These are phyloP conservation scores for Drosophila asahinai DNA, from an alignment of 1,140 invertebrate genomes.

Conservation along the genomic window DNA sequence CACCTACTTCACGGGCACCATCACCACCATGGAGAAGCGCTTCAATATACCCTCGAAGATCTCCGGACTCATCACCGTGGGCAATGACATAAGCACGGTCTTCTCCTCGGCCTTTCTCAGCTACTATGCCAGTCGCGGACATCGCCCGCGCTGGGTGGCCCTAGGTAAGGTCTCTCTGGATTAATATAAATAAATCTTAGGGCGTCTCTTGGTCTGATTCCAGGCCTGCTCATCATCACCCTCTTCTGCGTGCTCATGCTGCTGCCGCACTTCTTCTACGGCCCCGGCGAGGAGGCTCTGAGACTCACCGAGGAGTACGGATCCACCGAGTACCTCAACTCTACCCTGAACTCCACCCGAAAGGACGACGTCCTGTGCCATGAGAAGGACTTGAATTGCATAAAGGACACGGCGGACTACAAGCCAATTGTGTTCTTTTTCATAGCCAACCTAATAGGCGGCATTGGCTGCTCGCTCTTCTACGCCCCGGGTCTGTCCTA, in stretches of 20 bases:
- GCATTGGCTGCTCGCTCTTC: slow-evolving; percentile 88
- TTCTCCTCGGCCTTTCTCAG: slow-evolving; percentile 61
- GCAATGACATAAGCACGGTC: slow-evolving; percentile 86
- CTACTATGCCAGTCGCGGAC: slow-evolving; percentile 70
- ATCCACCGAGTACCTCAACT: slow-evolving; percentile 36
- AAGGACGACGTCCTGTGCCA: slow-evolving; percentile 48
- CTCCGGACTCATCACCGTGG: slow-evolving; percentile 90
- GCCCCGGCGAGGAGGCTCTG: slow-evolving; percentile 89
- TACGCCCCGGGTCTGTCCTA: slow-evolving; percentile 89
- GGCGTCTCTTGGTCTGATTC: slow-evolving; percentile 84
- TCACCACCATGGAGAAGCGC: slow-evolving; percentile 92
- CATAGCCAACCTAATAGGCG: slow-evolving; percentile 88
- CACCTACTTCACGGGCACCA: slow-evolving; percentile 91
- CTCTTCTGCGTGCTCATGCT: slow-evolving; percentile 89
- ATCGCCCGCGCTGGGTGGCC: slow-evolving; percentile 74
- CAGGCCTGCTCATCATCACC: slow-evolving; percentile 42
- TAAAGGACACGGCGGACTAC: slow-evolving; percentile 85
- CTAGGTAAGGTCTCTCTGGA: slow-evolving; percentile 38
- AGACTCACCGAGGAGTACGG: slow-evolving; percentile 88
- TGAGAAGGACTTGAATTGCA: slow-evolving; percentile 20
- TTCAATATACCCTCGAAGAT: slow-evolving; percentile 91
- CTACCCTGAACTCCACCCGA: slow-evolving; percentile 47
- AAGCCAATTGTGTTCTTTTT: slow-evolving; percentile 87
- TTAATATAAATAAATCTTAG: no score
- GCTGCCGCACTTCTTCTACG: slow-evolving; percentile 90